Conservation (phyloP, 1,140 invertebrate species). For the Homarus americanus region DNA sequence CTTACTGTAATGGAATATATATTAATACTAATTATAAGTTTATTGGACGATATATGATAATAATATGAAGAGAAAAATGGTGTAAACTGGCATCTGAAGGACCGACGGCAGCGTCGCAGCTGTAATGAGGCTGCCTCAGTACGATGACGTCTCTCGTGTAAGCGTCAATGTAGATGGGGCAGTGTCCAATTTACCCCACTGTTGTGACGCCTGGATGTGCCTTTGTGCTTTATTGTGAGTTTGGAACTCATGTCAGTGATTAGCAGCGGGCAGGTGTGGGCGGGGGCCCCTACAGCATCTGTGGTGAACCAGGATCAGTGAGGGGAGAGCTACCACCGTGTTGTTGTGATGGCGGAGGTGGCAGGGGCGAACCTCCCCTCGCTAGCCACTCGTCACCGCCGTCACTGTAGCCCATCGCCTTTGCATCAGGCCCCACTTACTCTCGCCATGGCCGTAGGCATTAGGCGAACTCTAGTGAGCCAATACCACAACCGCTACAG, state of each 20-base stretch:
- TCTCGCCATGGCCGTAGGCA: slow-evolving; percentile 48
- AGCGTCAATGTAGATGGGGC: slow-evolving; percentile 27
- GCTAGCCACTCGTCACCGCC: slow-evolving; percentile 34
- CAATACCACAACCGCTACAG: slow-evolving; percentile 25
- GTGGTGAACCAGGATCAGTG: slow-evolving; percentile 19
- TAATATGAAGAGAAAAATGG: neutral
- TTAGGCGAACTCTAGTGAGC: slow-evolving; percentile 40
- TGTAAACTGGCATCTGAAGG: neutral
- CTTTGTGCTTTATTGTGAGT: slow-evolving; percentile 34
- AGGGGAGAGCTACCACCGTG: slow-evolving; percentile 27
- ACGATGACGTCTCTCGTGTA: slow-evolving; percentile 9
- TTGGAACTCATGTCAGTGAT: slow-evolving; percentile 31
- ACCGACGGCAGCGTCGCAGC: slow-evolving; percentile 3
- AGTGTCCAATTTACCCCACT: slow-evolving; percentile 33
- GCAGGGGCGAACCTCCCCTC: slow-evolving; percentile 37
- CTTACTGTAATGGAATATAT: neutral
- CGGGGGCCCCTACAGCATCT: neutral
- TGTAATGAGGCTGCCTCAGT: slow-evolving; percentile 19
- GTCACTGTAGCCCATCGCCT: slow-evolving; percentile 16
- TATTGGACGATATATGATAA: neutral
- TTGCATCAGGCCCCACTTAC: slow-evolving; percentile 16
- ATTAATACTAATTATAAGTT: neutral
- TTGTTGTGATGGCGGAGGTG: slow-evolving; percentile 48
- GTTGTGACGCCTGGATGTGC: slow-evolving; percentile 43
- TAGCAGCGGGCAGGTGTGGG: slow-evolving; percentile 1